Evolutionary conservation across 2,797 vertebrate genomes (phyloP), one percentile per base, ranked within the genome.

Genomic region (Mormyrops attenuatus): DNA sequence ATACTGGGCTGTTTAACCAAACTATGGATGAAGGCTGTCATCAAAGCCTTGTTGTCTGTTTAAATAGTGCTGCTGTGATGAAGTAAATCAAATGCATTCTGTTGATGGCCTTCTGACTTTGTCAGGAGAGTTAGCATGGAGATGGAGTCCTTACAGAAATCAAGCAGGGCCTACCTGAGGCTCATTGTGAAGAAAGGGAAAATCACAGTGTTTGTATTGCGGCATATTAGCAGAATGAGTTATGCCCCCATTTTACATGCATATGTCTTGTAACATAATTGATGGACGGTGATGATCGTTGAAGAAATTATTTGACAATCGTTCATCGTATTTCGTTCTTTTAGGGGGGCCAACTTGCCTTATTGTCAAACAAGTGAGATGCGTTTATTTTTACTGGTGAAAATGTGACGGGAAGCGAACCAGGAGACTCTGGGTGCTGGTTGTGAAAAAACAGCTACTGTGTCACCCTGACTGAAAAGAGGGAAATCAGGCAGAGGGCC

Each of bases 21-120:
- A 89, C 85, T 87, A 89, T 87, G 85, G 89, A 89, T 86, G 26
- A 30, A 30, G 49, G 85, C 47, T 87, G 57, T 89, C 63, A 77
- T 77, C 84, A 77, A 41, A 87, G 85, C 84, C 55, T 34, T 60
- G 85, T 89, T 41, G 60, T 73, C 47, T 55, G 44, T 17, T 89
- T 77, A 55, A 77, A 89, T 77, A 55, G 85, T 55, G 69, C 13
- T 26, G 5, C 63, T 53, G 53, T 5, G 20, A 7, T 17, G 60
- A 30, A 52, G 87, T 44, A 55, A 53, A 49, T 88, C 41, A 44
- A 30, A 26, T 87, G 34, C 20, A 17, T 87, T 89, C 26, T 66
- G 63, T 20, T 17, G 41, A 77, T 49, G 69, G 63, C 60, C 20
- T 34, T 49, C 69, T 20, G 77, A 66, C 38, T 0, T 66, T 26